These are phyloP conservation scores for Macroteleia sp. DNA, from an alignment of 2,888 invertebrate genomes.

Conservation along the genomic window DNA sequence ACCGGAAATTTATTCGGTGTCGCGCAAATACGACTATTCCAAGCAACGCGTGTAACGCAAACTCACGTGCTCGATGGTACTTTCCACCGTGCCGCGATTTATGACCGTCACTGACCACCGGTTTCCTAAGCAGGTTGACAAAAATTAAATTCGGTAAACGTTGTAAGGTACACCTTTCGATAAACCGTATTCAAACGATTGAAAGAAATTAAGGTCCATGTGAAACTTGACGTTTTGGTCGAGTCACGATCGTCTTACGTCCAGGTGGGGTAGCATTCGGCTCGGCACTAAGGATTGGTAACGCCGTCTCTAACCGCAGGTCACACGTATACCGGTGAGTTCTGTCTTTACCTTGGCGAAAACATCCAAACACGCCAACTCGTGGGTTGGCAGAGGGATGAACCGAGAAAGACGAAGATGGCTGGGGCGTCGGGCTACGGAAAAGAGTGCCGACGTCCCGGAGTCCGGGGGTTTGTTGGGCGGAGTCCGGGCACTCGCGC, in stretches of 20 bases:
- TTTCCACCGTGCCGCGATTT: background rate
- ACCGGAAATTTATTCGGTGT: background rate
- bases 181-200: conserved; percentile 6
- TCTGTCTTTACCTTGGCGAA: conserved; percentile 53
- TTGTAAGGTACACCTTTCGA: conserved; percentile 21
- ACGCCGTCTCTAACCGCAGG: conserved; percentile 78
- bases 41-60: conserved; percentile 16
- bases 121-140: too few species aligned
- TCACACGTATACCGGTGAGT: conserved; percentile 58
- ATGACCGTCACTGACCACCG: background rate
- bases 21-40: background rate
- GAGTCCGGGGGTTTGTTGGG: conserved; percentile 68
- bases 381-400: conserved; percentile 59
- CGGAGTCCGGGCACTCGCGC: conserved; percentile 72
- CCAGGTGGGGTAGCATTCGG: conserved; percentile 68
- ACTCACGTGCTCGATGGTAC: conserved; percentile 17
- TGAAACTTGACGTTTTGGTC: conserved; percentile 18
- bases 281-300: conserved; percentile 74
- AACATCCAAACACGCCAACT: conserved; percentile 56
- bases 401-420: conserved; percentile 69
- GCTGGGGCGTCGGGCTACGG: conserved; percentile 41
- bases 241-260: conserved; percentile 26
- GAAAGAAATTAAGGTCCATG: conserved; percentile 26
- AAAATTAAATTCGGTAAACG: too few species aligned
- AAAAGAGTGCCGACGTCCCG: conserved; percentile 52